Conservation (phyloP, 2,888 invertebrate species). For the Ochropacha duplaris region DNA sequence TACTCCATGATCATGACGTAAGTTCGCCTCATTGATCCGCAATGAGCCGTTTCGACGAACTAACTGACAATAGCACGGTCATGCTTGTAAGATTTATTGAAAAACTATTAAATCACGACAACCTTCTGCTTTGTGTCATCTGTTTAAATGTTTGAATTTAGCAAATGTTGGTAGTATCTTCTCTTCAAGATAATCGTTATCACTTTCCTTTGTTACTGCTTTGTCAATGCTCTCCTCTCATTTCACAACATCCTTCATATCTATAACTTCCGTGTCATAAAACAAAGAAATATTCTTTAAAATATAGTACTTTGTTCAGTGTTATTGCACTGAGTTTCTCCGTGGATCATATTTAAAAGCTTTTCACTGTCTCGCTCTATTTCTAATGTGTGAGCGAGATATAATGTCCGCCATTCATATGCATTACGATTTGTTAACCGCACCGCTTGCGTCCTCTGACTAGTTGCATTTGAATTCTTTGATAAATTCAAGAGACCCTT, state of each 20-base stretch:
- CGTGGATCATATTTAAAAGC: conserved; percentile 32
- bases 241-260: conserved; percentile 4
- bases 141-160: not conserved
- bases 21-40: conserved; percentile 48
- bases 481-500: conserved; percentile 49
- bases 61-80: conserved; percentile 44
- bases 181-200: not conserved
- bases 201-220: not conserved
- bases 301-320: conserved; percentile 28
- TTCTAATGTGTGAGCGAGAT: conserved; percentile 32
- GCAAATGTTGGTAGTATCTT: not conserved
- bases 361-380: conserved; percentile 12
- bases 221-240: not conserved
- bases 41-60: conserved; percentile 56
- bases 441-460: conserved; percentile 45
- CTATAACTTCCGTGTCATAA: conserved; percentile 11
- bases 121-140: not conserved
- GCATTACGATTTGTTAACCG: conserved; percentile 47
- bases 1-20: conserved; percentile 28
- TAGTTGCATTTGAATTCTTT: conserved; percentile 47
- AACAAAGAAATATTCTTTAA: conserved; percentile 30
- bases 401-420: conserved; percentile 46
- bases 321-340: conserved; percentile 28
- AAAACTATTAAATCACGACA: conserved; percentile 18
- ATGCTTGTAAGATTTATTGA: conserved; percentile 41